A percentile compares a stretch with the other conserved stretches of the same genome.
These are phyloP conservation scores for Gila orcuttii DNA, from an alignment of 2,113 vertebrate genomes.

Conservation along the genomic window DNA sequence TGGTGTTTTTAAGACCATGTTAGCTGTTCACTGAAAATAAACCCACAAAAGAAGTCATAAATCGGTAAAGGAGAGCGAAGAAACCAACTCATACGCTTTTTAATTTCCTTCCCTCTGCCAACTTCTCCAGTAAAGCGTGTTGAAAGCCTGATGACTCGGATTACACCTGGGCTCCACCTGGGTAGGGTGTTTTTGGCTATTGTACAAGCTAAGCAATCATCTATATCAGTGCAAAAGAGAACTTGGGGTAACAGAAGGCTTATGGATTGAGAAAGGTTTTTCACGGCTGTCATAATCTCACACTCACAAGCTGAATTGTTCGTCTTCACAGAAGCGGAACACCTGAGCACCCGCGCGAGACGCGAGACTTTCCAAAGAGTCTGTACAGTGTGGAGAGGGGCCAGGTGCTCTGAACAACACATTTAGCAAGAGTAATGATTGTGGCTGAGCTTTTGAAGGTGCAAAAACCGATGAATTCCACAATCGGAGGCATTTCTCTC, in stretches of 20 bases:
- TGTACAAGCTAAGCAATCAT: constrained; percentile 38
- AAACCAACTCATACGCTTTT: not conserved
- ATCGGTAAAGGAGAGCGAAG: constrained; percentile 18
- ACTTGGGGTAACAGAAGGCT: constrained; percentile 29
- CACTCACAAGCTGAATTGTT: constrained; percentile 45
- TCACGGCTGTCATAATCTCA: constrained; percentile 45
- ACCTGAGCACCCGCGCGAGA: constrained; percentile 38
- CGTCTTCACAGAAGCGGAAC: constrained; percentile 48
- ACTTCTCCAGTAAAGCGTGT: constrained; percentile 6
- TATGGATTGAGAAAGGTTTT: constrained; percentile 32
- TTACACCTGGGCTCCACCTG: constrained; percentile 34
- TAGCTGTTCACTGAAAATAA: constrained; percentile 1
- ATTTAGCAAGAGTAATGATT: constrained; percentile 42
- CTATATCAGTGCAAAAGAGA: constrained; percentile 33
- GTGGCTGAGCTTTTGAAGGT: constrained; percentile 17
- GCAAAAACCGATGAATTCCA: constrained; percentile 29
- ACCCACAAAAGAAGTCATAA: not conserved
- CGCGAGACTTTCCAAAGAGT: constrained; percentile 33
- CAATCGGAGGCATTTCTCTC: constrained; percentile 4
- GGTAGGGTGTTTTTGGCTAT: constrained; percentile 16
- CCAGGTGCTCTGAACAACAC: constrained; percentile 55
- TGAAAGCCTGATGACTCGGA: constrained; percentile 23
- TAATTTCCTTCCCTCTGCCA: constrained; percentile 10
- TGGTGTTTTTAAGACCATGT: not conserved
- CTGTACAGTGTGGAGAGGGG: constrained; percentile 36